Base-by-base conservation (phyloP, 2,888 invertebrate species). In the Machimus rusticus region DNA sequence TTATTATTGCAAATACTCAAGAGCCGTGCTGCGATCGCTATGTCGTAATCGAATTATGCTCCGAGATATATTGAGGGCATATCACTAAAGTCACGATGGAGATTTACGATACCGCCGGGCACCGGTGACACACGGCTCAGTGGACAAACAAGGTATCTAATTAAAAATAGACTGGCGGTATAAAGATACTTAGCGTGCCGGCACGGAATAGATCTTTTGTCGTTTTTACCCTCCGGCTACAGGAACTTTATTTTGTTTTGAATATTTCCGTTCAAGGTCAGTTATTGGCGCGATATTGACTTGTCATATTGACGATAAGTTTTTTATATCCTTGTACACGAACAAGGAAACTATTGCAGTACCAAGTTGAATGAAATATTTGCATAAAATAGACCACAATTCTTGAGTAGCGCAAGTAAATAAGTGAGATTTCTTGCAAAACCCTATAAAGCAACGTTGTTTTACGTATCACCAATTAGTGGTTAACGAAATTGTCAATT, bases 41-140 rank as follows among this genome's bases (percentile, higher is more conserved):
- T 78, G 39, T 78, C 8, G 78, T 78, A 78, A 78, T 78, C 43
- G 39, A 43, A 78, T 78, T 78, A 78, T 78, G 23, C 43, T 19
- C 8, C 14, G 46, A 46, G 43, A 78, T 37, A 43, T 78, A 78
- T 76, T 78, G 78, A 12, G 39, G 39, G 14, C 78, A 78, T 78
- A 78, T 78, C 78, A 19, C 23, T 78, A 19, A 78, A 78, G 78
- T 78, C 78, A 78, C 78, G 78, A 78, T 39, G 78, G 78, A 78
- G 37, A 78, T 78, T 78, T 78, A 78, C 43, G 78, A 43, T 78
- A 78, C 43, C 78, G 78, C 39, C n/a, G 19, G 43, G 19, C 43
- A 43, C 19, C 23, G 66, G 66, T 23, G 66, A 66, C 66, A 66
- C 66, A 66, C 66, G 19, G 28, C 28, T 28, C 28, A 66, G 66